Evolutionary conservation across 2,888 invertebrate species (phyloP).

Genomic region (Chaetoderma sp.): DNA sequence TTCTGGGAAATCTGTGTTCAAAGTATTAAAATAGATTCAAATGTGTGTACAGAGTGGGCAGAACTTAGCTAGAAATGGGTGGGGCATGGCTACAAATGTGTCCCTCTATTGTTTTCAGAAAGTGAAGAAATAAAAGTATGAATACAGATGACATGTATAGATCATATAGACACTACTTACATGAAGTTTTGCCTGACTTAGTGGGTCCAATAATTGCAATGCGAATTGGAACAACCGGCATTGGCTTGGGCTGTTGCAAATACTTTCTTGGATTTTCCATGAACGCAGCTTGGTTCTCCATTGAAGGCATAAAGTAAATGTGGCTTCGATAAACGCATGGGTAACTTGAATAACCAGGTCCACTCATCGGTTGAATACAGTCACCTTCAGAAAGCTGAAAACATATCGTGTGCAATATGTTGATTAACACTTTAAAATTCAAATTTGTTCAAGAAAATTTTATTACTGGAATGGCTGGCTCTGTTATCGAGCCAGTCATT

Average conservation of each 20-base stretch:
- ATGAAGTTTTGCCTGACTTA: slow-evolving; percentile 69
- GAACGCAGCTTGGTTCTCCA: slow-evolving; percentile 60
- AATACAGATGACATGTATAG: not conserved
- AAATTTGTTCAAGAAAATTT: too few species aligned
- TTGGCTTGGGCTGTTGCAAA: slow-evolving; percentile 62
- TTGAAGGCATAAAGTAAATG: slow-evolving; percentile 65
- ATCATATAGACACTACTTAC: slow-evolving; percentile 48
- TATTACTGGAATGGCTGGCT: too few species aligned
- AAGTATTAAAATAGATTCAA: too few species aligned
- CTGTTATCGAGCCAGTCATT: too few species aligned
- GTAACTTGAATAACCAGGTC: slow-evolving; percentile 55
- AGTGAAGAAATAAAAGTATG: not conserved
- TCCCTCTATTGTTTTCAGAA: too few species aligned
- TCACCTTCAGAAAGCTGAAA: slow-evolving; percentile 63
- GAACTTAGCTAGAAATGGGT: too few species aligned
- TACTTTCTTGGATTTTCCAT: slow-evolving; percentile 63
- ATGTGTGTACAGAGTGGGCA: too few species aligned
- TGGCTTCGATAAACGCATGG: slow-evolving; percentile 66
- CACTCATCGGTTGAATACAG: slow-evolving; percentile 66
- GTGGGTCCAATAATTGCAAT: slow-evolving; percentile 69
- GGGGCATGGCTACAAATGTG: too few species aligned
- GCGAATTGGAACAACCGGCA: slow-evolving; percentile 67
- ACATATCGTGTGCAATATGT: not conserved
- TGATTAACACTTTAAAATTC: not conserved
- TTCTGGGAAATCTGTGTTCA: too few species aligned